Evolutionary conservation across 1,140 invertebrate species (phyloP).

Genomic region (Drosophila bifasciata): DNA sequence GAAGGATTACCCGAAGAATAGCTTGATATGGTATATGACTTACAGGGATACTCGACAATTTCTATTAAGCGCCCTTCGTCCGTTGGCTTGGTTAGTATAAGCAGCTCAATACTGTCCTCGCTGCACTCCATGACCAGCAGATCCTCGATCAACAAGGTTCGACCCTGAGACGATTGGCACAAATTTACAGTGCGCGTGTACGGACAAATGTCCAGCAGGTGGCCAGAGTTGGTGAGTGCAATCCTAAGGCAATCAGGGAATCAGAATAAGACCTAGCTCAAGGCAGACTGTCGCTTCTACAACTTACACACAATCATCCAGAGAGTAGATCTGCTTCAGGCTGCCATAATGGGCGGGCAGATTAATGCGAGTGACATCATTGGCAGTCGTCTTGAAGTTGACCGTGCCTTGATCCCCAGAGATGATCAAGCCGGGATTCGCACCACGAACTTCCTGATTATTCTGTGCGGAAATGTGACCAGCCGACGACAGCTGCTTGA

Average conservation of each 20-base stretch:
- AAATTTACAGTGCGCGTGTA: conserved; percentile 52
- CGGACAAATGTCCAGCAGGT: conserved; percentile 75
- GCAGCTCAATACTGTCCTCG: conserved; percentile 71
- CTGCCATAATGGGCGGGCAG: conserved; percentile 50
- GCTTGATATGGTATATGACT: not conserved
- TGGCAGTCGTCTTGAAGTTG: conserved; percentile 33
- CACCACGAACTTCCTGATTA: conserved; percentile 33
- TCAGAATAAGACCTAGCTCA: not conserved
- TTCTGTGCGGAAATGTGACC: conserved; percentile 31
- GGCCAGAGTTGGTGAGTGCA: conserved; percentile 67
- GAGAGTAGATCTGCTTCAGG: conserved; percentile 68
- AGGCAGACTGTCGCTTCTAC: not conserved
- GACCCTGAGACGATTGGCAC: conserved; percentile 11
- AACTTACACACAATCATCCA: conserved; percentile 73
- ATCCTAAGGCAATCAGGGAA: conserved; percentile 38
- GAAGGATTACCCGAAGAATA: not conserved
- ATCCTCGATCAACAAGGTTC: conserved; percentile 66
- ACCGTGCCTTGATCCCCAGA: conserved; percentile 43
- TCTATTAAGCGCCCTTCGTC: conserved; percentile 59
- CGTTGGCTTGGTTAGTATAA: conserved; percentile 65
- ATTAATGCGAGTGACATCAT: conserved; percentile 48
- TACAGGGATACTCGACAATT: conserved; percentile 80
- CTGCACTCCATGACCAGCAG: conserved; percentile 71
- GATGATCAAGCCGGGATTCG: conserved; percentile 29
- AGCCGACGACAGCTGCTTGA: conserved; percentile 16